Conservation (phyloP, 2,888 invertebrate genomes). For the Stegana nigrithorax region DNA sequence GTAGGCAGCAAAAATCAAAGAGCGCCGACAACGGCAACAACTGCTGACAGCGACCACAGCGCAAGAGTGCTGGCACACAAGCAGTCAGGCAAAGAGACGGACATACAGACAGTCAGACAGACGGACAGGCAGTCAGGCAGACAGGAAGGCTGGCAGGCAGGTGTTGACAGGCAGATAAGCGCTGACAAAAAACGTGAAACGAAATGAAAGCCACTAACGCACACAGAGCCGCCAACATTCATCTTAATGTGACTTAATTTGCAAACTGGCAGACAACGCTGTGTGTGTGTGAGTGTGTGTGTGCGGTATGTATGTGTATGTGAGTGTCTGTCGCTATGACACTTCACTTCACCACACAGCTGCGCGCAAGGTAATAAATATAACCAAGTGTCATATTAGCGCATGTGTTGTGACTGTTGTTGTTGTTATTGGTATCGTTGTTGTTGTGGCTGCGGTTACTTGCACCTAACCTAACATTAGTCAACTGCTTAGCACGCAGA, state of each 20-base stretch:
- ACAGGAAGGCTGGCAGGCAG: not conserved
- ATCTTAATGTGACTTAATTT: constrained; percentile 50
- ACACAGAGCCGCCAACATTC: constrained; percentile 31
- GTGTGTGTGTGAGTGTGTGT: not conserved
- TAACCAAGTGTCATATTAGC: constrained; percentile 1
- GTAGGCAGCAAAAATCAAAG: constrained; percentile 23
- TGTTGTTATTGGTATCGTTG: too few relatives aligned
- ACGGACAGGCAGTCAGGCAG: not conserved
- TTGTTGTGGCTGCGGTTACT: too few relatives aligned
- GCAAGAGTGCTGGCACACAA: not conserved
- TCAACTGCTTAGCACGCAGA: too few relatives aligned
- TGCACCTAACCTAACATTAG: too few relatives aligned
- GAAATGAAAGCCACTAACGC: too few relatives aligned
- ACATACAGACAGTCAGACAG: constrained; percentile 1
- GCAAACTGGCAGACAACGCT: constrained; percentile 11
- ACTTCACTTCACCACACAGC: too few relatives aligned
- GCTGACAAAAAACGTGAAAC: constrained; percentile 18
- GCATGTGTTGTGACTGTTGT: too few relatives aligned
- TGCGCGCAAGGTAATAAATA: not conserved
- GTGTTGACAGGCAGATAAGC: constrained; percentile 39
- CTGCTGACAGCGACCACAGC: constrained; percentile 5
- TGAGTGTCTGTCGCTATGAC: too few relatives aligned
- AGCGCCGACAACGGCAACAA: not conserved
- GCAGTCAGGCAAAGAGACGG: not conserved
- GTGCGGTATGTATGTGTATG: not conserved